phyloP scores from a whole-genome alignment of 1,140 invertebrate genomes.

The Atta colombica region DNA sequence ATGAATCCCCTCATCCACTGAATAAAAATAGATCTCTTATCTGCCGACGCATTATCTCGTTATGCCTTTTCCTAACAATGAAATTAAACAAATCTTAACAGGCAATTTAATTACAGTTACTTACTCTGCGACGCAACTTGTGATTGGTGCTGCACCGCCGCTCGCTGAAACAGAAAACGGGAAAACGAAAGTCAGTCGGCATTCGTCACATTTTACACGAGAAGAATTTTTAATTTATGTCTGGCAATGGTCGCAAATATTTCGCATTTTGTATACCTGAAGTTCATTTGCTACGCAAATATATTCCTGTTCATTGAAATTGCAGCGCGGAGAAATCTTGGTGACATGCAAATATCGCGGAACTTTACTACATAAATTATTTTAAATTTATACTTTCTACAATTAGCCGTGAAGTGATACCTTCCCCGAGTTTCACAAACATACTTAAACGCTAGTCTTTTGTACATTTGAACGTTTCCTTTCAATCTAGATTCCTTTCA shows the following conservation, averaged over 20 bases:
- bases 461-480: constrained; percentile 8
- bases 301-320: constrained; percentile 19
- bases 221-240: not conserved
- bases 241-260: not conserved
- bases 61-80: not conserved
- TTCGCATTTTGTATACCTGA: not conserved
- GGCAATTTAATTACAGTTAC: constrained; percentile 53
- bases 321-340: not conserved
- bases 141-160: constrained; percentile 89
- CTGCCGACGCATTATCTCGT: constrained; percentile 40
- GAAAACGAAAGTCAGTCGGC: constrained; percentile 23
- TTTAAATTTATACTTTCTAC: not conserved
- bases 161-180: constrained; percentile 88
- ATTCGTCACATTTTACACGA: not conserved
- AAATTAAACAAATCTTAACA: constrained; percentile 33
- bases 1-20: not conserved
- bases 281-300: constrained; percentile 22
- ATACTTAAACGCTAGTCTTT: not conserved
- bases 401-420: not conserved
- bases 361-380: not conserved
- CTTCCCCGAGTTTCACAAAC: not conserved
- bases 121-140: constrained; percentile 89
- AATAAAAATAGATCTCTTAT: constrained; percentile 16
- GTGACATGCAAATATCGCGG: not conserved
- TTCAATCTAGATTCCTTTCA: constrained; percentile 21